These are phyloP conservation scores for Porphyrio hochstetteri DNA, from an alignment of 2,113 vertebrate genomes.

Conservation along the genomic window DNA sequence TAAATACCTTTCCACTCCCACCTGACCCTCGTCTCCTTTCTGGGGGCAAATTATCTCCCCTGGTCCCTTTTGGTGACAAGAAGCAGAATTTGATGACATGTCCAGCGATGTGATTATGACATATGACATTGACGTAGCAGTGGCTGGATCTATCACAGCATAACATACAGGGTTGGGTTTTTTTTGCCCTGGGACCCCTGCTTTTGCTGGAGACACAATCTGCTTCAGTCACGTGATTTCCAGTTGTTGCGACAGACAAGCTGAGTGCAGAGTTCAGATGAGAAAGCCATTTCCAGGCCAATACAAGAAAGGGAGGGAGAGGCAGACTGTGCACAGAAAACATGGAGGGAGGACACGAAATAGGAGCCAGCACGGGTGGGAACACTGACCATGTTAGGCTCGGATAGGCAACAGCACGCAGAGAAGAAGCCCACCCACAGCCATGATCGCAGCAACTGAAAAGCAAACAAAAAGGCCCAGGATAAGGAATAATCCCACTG, in stretches of 20 bases:
- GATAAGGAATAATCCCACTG: slow-evolving; percentile 73
- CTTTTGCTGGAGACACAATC: not conserved
- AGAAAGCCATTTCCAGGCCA: slow-evolving; percentile 34
- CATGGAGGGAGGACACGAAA: slow-evolving; percentile 54
- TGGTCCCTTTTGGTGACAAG: not conserved
- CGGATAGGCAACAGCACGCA: slow-evolving; percentile 83
- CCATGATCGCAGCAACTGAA: slow-evolving; percentile 81
- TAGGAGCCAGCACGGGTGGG: slow-evolving; percentile 54
- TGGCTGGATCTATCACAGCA: not conserved
- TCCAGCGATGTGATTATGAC: not conserved
- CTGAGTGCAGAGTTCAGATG: not conserved
- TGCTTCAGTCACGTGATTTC: not conserved
- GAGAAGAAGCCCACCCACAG: slow-evolving; percentile 82
- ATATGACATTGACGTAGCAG: not conserved
- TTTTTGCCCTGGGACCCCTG: not conserved
- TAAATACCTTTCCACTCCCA: not conserved
- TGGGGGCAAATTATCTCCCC: not conserved
- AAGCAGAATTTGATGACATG: not conserved
- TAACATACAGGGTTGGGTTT: not conserved
- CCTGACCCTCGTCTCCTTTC: not conserved
- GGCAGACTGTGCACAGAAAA: slow-evolving; percentile 50
- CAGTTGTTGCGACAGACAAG: not conserved
- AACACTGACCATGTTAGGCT: slow-evolving; percentile 83
- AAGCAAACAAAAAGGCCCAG: slow-evolving; percentile 81
- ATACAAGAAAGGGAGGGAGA: slow-evolving; percentile 36